Conservation (phyloP, 1,140 invertebrate species). For the Anoplolepis gracilipes region DNA sequence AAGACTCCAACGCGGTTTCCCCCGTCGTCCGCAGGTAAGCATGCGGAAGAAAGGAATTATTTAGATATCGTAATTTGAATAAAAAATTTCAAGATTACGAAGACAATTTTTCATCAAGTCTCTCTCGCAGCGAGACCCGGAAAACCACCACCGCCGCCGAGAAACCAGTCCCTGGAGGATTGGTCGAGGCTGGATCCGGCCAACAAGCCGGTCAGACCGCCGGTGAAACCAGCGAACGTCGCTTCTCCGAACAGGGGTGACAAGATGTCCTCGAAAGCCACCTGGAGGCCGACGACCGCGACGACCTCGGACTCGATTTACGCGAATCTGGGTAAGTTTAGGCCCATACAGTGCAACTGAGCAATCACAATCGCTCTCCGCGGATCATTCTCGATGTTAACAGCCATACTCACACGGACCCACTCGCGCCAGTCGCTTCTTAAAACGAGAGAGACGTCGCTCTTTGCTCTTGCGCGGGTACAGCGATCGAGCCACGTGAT, state of each 20-base stretch:
- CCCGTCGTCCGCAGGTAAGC: constrained; percentile 59
- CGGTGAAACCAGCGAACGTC: constrained; percentile 86
- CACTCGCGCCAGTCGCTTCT: constrained; percentile 79
- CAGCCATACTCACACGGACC: constrained; percentile 84
- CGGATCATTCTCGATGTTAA: constrained; percentile 75
- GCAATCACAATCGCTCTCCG: constrained; percentile 67
- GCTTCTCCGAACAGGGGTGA: constrained; percentile 73
- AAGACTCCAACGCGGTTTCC: constrained; percentile 42
- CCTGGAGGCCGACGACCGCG: constrained; percentile 84
- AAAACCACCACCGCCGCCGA: constrained; percentile 88
- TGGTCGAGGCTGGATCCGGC: constrained; percentile 79
- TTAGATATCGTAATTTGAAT: neutral
- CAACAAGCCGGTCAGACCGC: constrained; percentile 89
- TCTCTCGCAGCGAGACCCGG: constrained; percentile 84
- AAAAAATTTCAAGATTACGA: neutral
- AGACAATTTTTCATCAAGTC: too few relatives aligned
- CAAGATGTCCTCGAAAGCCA: constrained; percentile 79
- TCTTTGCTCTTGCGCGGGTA: constrained; percentile 39
- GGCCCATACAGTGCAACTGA: constrained; percentile 86
- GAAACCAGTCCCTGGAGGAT: constrained; percentile 86
- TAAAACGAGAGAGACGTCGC: constrained; percentile 53
- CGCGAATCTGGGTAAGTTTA: constrained; percentile 91
- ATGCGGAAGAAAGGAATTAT: constrained; percentile 32
- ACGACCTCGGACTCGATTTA: constrained; percentile 90
- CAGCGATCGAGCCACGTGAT: constrained; percentile 59